Evolutionary conservation across 2,888 invertebrate genomes (phyloP).

Genomic region (Graphium colonna): DNA sequence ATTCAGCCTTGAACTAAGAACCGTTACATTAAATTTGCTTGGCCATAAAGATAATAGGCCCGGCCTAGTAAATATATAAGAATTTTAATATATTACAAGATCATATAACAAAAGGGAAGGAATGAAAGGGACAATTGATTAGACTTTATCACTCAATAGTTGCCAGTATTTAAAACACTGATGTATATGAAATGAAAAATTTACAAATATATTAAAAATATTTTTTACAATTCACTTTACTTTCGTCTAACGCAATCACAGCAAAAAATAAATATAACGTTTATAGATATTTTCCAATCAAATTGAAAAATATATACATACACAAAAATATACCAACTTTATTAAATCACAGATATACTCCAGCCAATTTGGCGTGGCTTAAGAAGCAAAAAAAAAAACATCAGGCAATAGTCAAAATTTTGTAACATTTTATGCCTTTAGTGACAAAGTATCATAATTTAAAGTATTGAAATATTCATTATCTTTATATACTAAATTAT

Average conservation of each 20-base stretch:
- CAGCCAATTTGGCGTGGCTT: slow-evolving; percentile 9
- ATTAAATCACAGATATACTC: slow-evolving; percentile 23
- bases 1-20: background rate
- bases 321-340: slow-evolving; percentile 13
- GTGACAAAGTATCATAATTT: slow-evolving; percentile 1
- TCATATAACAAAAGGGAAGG: background rate
- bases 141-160: slow-evolving; percentile 15
- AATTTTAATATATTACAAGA: background rate
- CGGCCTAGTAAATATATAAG: too few species aligned
- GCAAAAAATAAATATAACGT: slow-evolving; percentile 9
- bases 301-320: slow-evolving; percentile 16
- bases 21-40: background rate
- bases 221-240: slow-evolving; percentile 5
- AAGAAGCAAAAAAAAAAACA: slow-evolving; percentile 10
- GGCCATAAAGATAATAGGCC: too few species aligned
- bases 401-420: background rate
- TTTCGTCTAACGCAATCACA: slow-evolving; percentile 18
- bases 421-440: slow-evolving; percentile 14
- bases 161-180: slow-evolving; percentile 17
- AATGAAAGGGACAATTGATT: slow-evolving; percentile 11
- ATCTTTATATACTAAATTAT: background rate
- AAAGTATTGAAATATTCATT: background rate
- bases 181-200: slow-evolving; percentile 1
- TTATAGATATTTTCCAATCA: slow-evolving; percentile 15
- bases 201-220: slow-evolving; percentile 12